Evolutionary conservation across 2,113 vertebrate species (phyloP).

Genomic region (Canis aureus): DNA sequence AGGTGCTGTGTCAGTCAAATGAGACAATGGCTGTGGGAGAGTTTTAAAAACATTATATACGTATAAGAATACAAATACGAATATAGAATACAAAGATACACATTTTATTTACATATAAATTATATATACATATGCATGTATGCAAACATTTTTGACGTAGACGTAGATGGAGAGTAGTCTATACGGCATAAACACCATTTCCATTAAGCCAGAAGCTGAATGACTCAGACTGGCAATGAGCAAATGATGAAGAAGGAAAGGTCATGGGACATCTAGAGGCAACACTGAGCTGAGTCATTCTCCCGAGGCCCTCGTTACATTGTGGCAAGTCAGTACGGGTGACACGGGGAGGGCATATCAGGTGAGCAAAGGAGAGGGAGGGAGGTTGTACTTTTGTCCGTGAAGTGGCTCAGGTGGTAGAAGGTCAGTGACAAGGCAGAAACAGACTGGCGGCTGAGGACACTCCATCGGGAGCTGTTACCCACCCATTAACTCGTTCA

Average conservation of each 20-base stretch:
- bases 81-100: background rate
- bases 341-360: background rate
- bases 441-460: background rate
- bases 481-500: background rate
- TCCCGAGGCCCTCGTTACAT: background rate
- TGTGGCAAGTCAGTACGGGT: background rate
- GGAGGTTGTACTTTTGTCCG: background rate
- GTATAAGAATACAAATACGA: background rate
- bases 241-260: slow-evolving; percentile 27
- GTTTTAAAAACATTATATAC: background rate
- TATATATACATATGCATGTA: background rate
- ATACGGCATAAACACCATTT: background rate
- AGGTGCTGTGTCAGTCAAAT: background rate
- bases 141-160: too few relatives aligned
- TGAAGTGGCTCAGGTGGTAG: background rate
- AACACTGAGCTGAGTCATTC: slow-evolving; percentile 14
- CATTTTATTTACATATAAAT: background rate
- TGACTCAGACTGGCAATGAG: slow-evolving; percentile 40
- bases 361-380: background rate
- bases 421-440: background rate
- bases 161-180: background rate
- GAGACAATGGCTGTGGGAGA: background rate
- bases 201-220: slow-evolving; percentile 43
- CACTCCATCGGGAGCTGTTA: background rate
- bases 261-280: background rate